Base-by-base conservation (phyloP, 2,113 vertebrate genomes). In the Elephantulus edwardii region DNA sequence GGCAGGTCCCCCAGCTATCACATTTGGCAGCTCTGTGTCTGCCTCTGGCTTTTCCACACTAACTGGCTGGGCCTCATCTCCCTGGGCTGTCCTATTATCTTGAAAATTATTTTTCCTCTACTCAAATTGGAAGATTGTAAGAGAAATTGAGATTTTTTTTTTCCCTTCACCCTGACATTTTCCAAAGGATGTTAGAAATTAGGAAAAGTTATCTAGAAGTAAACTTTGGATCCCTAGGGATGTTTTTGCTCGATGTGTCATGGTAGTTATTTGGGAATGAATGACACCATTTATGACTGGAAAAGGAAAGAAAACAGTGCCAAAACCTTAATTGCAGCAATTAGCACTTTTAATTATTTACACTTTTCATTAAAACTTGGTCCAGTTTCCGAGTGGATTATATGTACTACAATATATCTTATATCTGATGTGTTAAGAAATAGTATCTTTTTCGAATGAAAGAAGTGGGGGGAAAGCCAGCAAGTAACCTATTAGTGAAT, bases 11-110 rank as follows among this genome's bases (percentile, higher is more conserved):
- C 77, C 77, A 80, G 20, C 86, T 90, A 71, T 85, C 92, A 58
- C 79, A 70, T 93, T n/a, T 96, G 88, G 92, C 89, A 95, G 90
- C 54, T 92, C 83, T 95, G 35, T 13, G 46, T 76, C n/a, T 19
- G 76, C 48, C 22, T 93, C 92, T 96, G 50, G 66, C 89, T 95
- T 95, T 97, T 94, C 91, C 4, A 2, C 46, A 74, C 54, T 56
- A 26, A 60, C 76, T 92, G 66, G 46, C 52, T 92, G 26, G 17
- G 93, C 64, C 90, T 94, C 92, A 66, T 95, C 72, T 97, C 64
- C 35, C 28, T 84, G 62, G 72, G 35, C 62, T 96, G 89, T 60
- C 62, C 52, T 94, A 60, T 96, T 96, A 77, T 89, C 85, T 74
- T 89, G 77, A 90, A 87, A 87, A 95, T 92, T 71, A 50, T 54